These are phyloP conservation scores for Pinctada fucata DNA, from an alignment of 2,888 invertebrate genomes.

Conservation along the genomic window DNA sequence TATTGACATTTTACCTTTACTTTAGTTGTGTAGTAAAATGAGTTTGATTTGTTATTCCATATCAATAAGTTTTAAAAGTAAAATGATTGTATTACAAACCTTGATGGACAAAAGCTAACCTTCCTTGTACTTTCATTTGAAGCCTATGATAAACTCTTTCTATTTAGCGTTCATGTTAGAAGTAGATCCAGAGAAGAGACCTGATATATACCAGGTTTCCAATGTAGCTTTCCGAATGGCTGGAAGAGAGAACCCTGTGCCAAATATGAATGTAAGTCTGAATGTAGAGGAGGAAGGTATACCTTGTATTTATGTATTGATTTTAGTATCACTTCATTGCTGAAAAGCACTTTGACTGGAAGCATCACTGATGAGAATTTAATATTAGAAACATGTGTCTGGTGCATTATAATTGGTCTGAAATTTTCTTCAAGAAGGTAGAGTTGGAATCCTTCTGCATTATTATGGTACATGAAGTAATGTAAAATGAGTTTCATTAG, in stretches of 20 bases:
- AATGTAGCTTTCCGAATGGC: constrained; percentile 84
- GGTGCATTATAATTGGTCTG: too few species aligned
- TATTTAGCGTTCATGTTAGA: constrained; percentile 87
- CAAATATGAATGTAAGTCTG: constrained; percentile 83
- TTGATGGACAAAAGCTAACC: too few species aligned
- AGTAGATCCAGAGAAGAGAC: constrained; percentile 87
- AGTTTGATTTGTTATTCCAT: too few species aligned
- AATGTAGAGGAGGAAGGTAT: neutral
- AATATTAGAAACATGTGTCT: too few species aligned
- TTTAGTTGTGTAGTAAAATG: too few species aligned
- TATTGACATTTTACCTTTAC: too few species aligned
- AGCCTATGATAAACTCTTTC: neutral
- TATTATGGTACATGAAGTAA: neutral
- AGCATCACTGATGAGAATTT: too few species aligned
- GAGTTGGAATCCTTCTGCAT: too few species aligned
- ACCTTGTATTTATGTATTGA: neutral
- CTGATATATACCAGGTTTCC: constrained; percentile 91
- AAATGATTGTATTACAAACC: too few species aligned
- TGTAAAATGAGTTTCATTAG: neutral
- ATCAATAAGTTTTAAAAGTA: too few species aligned
- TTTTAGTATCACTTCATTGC: neutral
- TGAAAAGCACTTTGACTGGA: neutral
- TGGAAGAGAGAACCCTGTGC: constrained; percentile 87
- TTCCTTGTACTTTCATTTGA: too few species aligned
- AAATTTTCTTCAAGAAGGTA: too few species aligned